Evolutionary conservation across 2,113 vertebrate species (phyloP).

Genomic region (Microcebus lehilahytsara): DNA sequence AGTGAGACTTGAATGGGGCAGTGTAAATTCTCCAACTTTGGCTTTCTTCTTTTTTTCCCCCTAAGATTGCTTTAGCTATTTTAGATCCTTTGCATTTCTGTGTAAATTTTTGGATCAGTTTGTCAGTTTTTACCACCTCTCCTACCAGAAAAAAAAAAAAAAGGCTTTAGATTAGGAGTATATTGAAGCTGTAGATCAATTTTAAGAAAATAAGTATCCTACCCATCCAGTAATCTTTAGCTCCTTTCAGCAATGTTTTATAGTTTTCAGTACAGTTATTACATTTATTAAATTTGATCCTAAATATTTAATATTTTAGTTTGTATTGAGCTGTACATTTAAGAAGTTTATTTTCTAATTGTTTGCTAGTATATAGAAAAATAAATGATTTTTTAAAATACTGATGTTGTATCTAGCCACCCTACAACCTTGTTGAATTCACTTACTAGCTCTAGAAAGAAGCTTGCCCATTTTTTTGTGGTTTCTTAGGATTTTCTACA

Average conservation of each 20-base stretch:
- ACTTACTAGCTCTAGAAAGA: not conserved
- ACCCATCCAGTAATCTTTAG: not conserved
- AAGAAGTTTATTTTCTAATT: not conserved
- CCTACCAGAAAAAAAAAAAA: no score
- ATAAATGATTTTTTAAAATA: not conserved
- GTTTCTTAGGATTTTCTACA: not conserved
- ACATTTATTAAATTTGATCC: not conserved
- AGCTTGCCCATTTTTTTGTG: not conserved
- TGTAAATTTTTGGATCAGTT: not conserved
- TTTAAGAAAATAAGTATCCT: conserved; percentile 11
- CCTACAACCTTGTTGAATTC: not conserved
- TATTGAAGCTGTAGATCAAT: not conserved
- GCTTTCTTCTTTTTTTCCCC: not conserved
- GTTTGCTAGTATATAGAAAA: not conserved
- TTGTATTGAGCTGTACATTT: not conserved
- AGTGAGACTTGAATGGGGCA: not conserved
- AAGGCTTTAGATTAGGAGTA: not conserved
- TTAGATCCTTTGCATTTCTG: not conserved
- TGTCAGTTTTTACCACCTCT: not conserved
- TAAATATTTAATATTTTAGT: conserved; percentile 31
- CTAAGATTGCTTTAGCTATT: not conserved
- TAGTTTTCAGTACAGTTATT: not conserved
- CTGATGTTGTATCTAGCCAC: not conserved
- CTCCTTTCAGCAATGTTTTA: not conserved
- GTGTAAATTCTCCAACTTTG: not conserved